Conservation (phyloP, 1,140 invertebrate species). For the Gonioctena quinquepunctata region DNA sequence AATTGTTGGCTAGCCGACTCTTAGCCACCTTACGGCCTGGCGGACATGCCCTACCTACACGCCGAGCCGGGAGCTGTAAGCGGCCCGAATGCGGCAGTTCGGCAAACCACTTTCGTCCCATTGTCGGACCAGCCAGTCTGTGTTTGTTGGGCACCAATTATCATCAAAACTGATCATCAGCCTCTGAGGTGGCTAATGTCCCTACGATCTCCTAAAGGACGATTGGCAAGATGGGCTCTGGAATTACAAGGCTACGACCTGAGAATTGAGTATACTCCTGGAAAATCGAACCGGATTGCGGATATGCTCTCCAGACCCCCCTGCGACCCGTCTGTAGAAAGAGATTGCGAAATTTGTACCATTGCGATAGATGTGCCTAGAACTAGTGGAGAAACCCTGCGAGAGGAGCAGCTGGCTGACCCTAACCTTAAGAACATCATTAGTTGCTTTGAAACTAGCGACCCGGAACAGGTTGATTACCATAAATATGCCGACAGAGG, state of each 20-base stretch:
- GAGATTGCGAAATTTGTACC: neutral
- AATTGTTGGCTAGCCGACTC: too few relatives aligned
- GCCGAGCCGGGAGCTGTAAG: too few relatives aligned
- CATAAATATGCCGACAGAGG: slow-evolving; percentile 20
- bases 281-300: slow-evolving; percentile 24
- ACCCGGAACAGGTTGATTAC: neutral
- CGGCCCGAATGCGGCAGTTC: too few relatives aligned
- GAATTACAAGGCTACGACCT: slow-evolving; percentile 24
- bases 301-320: slow-evolving; percentile 23
- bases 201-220: slow-evolving; percentile 53
- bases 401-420: slow-evolving; percentile 28
- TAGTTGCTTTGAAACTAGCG: neutral
- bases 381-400: slow-evolving; percentile 13
- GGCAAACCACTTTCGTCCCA: too few relatives aligned
- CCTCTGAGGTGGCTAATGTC: slow-evolving; percentile 57
- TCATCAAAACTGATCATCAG: slow-evolving; percentile 58
- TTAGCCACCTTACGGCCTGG: too few relatives aligned
- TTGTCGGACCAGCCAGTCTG: too few relatives aligned
- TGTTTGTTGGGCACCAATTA: slow-evolving; percentile 51
- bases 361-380: slow-evolving; percentile 39
- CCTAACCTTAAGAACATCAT: slow-evolving; percentile 26
- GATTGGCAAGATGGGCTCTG: slow-evolving; percentile 56
- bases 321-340: slow-evolving; percentile 22
- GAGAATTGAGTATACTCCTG: slow-evolving; percentile 24
- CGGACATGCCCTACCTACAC: too few relatives aligned